Base-by-base conservation (phyloP, 1,140 invertebrate genomes). In the Leptopilina clavipes region DNA sequence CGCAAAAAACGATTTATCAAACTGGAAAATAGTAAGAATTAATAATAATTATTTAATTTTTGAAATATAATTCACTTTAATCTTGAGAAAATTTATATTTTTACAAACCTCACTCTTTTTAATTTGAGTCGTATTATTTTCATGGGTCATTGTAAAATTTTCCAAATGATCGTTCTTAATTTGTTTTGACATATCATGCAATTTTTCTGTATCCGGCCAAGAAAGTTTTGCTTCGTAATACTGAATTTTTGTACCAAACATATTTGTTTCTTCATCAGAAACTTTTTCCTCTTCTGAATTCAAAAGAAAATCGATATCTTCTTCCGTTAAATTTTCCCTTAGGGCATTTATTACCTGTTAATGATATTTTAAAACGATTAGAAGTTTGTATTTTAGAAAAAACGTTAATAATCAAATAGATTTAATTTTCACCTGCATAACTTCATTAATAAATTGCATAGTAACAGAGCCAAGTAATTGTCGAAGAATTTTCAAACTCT, bases 401-500 rank as follows among this genome's bases (percentile, higher is more conserved):
- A 31, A 31, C 1, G 5, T 31, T 2, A 31, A 54, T 3, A 52
- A 14, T 54, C 22, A 22, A 75, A 44, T 11, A 70, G 56, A 22
- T 56, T 10, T 73, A 18, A 22, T 73, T 78, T 19, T 71, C 85
- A 93, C 92, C 82, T 90, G 83, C 89, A 91, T 91, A 71, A 94
- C 91, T 82, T 92, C 90, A 81, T 91, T 89, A 17, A 91, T 90
- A 19, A 85, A 89, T 7, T 89, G 79, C 19, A 85, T 84, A 7
- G 89, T 87, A 31, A 92, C 87, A 77, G 87, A 86, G 1, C 92
- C 93, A 87, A 93, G 92, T 77, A 90, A 92, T 83, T 91, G 91
- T 71, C 91, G 91, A 54, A 93, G 89, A 81, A 91, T 82, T 43
- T 88, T 87, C 18, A 90, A 82, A 86, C 92, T 91, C 74, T 91